phyloP scores from a whole-genome alignment of 2,888 invertebrate genomes.

The Limnephilus lunatus region DNA sequence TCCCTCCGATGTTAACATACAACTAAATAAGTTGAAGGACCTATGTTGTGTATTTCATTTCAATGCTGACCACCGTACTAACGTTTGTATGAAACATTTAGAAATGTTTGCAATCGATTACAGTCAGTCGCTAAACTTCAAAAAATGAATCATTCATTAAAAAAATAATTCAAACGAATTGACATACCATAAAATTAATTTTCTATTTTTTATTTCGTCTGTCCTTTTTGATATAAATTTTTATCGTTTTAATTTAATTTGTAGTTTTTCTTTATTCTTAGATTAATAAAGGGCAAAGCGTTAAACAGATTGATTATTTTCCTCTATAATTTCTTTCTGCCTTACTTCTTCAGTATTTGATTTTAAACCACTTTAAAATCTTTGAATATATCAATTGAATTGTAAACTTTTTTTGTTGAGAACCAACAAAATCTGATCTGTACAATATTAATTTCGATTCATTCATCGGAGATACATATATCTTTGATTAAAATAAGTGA shows the following conservation, averaged over 20 bases:
- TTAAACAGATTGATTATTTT: slow-evolving; percentile 11
- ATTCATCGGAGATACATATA: neutral
- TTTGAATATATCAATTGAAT: neutral
- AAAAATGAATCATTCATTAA: neutral
- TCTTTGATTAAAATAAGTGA: neutral
- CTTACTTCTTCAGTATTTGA: neutral
- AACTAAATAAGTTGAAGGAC: neutral
- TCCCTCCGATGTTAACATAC: too few species aligned
- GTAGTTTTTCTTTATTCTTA: slow-evolving; percentile 28
- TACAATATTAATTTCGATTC: neutral
- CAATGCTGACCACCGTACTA: too few species aligned
- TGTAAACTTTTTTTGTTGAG: neutral
- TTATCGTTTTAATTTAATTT: slow-evolving; percentile 21
- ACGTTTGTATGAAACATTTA: neutral
- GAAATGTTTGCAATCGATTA: neutral
- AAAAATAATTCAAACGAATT: neutral
- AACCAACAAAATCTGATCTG: neutral
- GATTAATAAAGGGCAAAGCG: slow-evolving; percentile 29
- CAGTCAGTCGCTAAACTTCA: neutral
- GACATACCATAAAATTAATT: slow-evolving; percentile 7
- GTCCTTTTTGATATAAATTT: neutral
- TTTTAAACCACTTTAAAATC: neutral
- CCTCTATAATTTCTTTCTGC: neutral
- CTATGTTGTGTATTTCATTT: too few species aligned
- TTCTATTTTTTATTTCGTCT: slow-evolving; percentile 16